Conservation (phyloP, 2,113 vertebrate species). For the Indicator maculatus region DNA sequence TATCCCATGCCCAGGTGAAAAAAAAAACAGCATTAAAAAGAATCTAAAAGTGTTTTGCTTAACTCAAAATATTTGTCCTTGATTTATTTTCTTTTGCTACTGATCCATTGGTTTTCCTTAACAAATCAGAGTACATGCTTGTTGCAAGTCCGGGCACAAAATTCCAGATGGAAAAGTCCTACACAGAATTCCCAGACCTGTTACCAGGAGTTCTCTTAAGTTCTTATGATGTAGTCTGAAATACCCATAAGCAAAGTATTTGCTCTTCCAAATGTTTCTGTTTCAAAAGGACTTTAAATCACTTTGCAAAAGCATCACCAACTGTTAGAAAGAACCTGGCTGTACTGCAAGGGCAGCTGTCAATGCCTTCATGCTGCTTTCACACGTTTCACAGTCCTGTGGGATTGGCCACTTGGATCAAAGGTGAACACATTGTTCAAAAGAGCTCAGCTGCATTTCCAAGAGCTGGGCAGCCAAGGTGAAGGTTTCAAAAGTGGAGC, state of each 20-base stretch:
- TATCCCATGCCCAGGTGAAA: not conserved
- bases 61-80: not conserved
- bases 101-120: not conserved
- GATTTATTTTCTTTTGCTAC: not conserved
- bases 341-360: not conserved
- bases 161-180: not conserved
- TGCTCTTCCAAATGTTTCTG: not conserved
- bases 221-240: not conserved
- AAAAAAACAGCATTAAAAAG: not conserved
- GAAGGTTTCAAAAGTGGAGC: not conserved
- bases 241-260: not conserved
- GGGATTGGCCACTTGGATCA: not conserved
- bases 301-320: not conserved
- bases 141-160: not conserved
- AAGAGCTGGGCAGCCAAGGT: not conserved
- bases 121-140: not conserved
- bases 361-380: not conserved
- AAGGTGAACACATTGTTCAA: not conserved
- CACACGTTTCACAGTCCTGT: not conserved
- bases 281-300: not conserved
- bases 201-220: not conserved
- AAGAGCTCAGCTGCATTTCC: not conserved
- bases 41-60: not conserved
- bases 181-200: not conserved
- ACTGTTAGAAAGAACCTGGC: not conserved